Conservation (phyloP, 2,113 vertebrate species). For the human (Homo sapiens) region GRCh38 chr4:82358501-82359000, state of each 20-base stretch:
- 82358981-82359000: neutral
- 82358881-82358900: conserved; percentile 53
- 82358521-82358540: conserved; percentile 21
- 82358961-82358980: neutral
- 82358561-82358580: neutral
- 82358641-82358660: conserved; percentile 85
- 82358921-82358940: neutral
- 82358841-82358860: conserved; percentile 66
- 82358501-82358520: neutral
- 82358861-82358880: conserved; percentile 32
- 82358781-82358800: conserved; percentile 98
- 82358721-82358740: conserved; percentile 99
- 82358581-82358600: neutral
- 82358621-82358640: conserved; percentile 24
- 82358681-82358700: conserved; percentile 98
- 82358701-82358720: conserved; percentile 98
- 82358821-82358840: conserved; percentile 83
- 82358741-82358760: conserved; percentile 99
- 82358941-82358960: neutral
- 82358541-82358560: neutral
- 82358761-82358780: conserved; percentile 99
- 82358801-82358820: conserved; percentile 98
- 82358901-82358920: neutral
- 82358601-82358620: conserved; percentile 19
- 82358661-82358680: conserved; percentile 96